These are phyloP conservation scores for Muschampia plurimacula DNA, from an alignment of 2,888 invertebrate species.

Conservation along the genomic window DNA sequence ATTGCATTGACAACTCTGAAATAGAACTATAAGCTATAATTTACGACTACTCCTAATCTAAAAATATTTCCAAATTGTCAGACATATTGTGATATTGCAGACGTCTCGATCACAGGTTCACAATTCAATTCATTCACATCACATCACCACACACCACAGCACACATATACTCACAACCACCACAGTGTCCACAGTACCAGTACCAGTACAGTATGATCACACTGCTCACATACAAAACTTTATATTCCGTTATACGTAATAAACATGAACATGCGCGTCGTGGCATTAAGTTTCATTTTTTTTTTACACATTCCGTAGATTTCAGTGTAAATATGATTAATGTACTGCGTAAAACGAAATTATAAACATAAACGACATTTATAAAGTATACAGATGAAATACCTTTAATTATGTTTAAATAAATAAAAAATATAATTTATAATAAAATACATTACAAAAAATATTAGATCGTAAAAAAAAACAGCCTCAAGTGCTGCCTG, in stretches of 20 bases:
- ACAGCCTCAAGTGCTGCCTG: too few relatives aligned
- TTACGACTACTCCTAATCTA: conserved; percentile 70
- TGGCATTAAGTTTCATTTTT: conserved; percentile 34
- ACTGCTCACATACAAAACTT: conserved; percentile 64
- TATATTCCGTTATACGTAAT: conserved; percentile 65
- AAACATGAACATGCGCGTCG: conserved; percentile 51
- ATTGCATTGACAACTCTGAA: conserved; percentile 66
- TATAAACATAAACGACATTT: background rate
- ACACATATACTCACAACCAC: too few relatives aligned
- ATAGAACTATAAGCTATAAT: conserved; percentile 63
- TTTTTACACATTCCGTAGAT: conserved; percentile 53
- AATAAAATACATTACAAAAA: too few relatives aligned
- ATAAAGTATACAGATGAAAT: background rate
- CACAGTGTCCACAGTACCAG: too few relatives aligned
- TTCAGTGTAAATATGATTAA: conserved; percentile 45
- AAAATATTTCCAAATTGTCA: conserved; percentile 85
- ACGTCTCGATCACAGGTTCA: conserved; percentile 73
- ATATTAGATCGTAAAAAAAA: too few relatives aligned
- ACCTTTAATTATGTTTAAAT: background rate
- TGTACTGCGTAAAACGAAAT: conserved; percentile 62
- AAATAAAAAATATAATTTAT: too few relatives aligned
- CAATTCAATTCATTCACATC: conserved; percentile 39
- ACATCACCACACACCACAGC: conserved; percentile 44
- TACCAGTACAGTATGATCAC: conserved; percentile 11
- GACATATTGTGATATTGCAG: conserved; percentile 81